Percentiles rank a stretch among this genome's conserved stretches.
Conservation (phyloP, 2,888 invertebrate genomes). For the Idaea aversata region DNA sequence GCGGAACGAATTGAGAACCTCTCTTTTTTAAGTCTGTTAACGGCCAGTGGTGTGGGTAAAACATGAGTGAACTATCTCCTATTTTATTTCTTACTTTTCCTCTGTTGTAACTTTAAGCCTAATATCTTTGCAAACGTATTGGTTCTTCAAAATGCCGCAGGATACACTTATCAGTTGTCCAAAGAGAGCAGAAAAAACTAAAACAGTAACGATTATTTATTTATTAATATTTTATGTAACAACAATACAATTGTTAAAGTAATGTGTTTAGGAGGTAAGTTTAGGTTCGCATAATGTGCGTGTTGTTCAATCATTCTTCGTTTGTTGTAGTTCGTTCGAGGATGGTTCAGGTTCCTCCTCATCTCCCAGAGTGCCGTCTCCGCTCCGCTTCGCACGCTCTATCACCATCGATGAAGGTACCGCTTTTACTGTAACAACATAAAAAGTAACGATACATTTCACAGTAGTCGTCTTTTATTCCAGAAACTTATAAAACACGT, state of each 20-base stretch:
- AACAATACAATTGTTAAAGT: background rate
- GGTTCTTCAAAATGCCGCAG: too few relatives aligned
- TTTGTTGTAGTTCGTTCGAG: constrained; percentile 20
- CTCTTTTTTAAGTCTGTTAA: too few relatives aligned
- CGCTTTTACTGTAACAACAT: constrained; percentile 61
- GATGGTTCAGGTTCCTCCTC: constrained; percentile 51
- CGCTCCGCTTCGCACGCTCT: constrained; percentile 54
- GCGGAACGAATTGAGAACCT: too few relatives aligned
- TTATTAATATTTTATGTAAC: constrained; percentile 2
- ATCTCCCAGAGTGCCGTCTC: constrained; percentile 56
- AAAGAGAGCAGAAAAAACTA: background rate
- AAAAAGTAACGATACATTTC: background rate
- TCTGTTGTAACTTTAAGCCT: too few relatives aligned
- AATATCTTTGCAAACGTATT: too few relatives aligned
- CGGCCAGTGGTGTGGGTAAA: too few relatives aligned
- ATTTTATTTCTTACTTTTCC: too few relatives aligned
- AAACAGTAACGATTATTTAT: background rate
- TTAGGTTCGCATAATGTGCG: background rate
- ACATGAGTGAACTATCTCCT: too few relatives aligned
- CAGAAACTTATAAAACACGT: too few relatives aligned
- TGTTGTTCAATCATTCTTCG: background rate
- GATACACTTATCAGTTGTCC: background rate
- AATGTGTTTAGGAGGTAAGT: too few relatives aligned
- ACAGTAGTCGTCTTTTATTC: too few relatives aligned
- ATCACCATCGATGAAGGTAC: constrained; percentile 58